Conservation (phyloP, 2,113 vertebrate species). For the Marmota monax region DNA sequence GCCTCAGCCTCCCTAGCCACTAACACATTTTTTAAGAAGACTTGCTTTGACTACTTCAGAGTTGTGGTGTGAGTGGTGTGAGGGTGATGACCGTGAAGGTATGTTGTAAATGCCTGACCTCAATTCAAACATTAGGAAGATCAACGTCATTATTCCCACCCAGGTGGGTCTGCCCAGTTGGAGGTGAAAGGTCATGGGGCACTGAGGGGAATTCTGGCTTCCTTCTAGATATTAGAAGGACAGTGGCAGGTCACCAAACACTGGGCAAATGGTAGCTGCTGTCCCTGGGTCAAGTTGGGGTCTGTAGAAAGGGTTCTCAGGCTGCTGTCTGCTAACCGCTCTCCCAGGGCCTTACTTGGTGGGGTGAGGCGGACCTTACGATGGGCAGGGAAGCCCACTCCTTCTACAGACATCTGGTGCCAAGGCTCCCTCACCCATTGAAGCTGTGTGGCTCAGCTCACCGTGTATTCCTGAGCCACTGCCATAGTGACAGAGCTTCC, state of each 20-base stretch:
- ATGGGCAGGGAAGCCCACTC: neutral
- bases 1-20: no score
- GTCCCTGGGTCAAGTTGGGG: neutral
- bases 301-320: neutral
- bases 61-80: no score
- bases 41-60: no score
- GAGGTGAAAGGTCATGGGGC: neutral
- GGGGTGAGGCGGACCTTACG: neutral
- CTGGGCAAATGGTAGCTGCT: neutral
- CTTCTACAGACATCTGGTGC: neutral
- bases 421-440: neutral
- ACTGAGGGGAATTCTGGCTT: neutral
- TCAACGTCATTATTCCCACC: neutral
- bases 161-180: neutral
- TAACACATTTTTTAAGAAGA: no score
- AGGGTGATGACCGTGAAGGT: neutral
- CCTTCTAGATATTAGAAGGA: neutral
- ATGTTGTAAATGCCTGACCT: neutral
- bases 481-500: neutral
- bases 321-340: neutral
- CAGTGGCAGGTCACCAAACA: neutral
- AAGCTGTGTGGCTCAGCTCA: neutral
- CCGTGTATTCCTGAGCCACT: neutral
- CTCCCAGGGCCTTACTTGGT: neutral
- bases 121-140: no score